Conservation (phyloP, 2,888 invertebrate genomes). For the Acholoe squamosa region DNA sequence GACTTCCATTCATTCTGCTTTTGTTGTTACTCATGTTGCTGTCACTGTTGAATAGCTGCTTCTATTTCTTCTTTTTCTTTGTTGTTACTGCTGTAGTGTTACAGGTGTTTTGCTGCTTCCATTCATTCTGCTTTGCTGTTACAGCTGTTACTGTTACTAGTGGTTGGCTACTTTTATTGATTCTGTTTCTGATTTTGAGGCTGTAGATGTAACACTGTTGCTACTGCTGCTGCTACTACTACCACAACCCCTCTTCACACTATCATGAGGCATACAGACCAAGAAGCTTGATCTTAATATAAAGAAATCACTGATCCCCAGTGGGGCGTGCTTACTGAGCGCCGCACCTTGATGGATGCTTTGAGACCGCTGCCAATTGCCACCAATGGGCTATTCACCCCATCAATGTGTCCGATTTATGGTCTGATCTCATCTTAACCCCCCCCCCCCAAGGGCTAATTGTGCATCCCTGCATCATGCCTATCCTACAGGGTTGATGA, state of each 20-base stretch:
- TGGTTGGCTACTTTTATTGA: too few relatives aligned
- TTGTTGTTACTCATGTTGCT: too few relatives aligned
- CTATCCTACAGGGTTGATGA: too few relatives aligned
- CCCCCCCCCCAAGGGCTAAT: too few relatives aligned
- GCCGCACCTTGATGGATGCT: background rate
- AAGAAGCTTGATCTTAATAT: background rate
- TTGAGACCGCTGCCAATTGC: background rate
- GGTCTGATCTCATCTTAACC: constrained; percentile 20
- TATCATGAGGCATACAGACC: background rate
- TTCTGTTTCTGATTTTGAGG: too few relatives aligned
- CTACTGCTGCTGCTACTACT: too few relatives aligned
- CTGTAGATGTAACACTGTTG: too few relatives aligned
- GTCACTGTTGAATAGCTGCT: too few relatives aligned
- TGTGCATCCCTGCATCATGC: too few relatives aligned
- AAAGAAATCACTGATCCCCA: constrained; percentile 48
- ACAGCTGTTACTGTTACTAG: too few relatives aligned
- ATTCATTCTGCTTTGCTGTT: background rate
- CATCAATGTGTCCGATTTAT: constrained; percentile 48
- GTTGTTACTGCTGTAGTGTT: background rate
- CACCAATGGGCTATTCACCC: background rate
- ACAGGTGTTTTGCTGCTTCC: too few relatives aligned
- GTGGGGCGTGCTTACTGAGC: constrained; percentile 28
- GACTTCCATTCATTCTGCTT: too few relatives aligned
- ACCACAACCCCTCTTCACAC: background rate
- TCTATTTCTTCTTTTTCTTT: background rate